Base-by-base conservation (phyloP, 2,888 invertebrate genomes). In the Rhodophaea formosa region DNA sequence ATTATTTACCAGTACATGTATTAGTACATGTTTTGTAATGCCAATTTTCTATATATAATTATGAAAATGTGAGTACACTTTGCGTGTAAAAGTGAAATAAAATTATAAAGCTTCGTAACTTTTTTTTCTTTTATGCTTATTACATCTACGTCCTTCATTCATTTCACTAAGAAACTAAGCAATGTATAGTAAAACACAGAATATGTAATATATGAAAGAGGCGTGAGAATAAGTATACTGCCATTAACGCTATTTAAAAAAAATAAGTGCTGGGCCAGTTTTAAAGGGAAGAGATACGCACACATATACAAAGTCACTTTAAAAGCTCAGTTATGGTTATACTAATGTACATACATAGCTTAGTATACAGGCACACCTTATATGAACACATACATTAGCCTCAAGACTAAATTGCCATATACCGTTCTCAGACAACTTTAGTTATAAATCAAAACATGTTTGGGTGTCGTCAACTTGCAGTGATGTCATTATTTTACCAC, bases 61-160 rank as follows among this genome's bases (percentile, higher is more conserved):
- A 71, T 71, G 71, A 78, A 55, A 78, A 73, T 74, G 73, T 74
- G 72, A 76, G 71, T 79, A 78, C 78, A 79, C 72, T 74, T 67
- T 76, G 78, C 78, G 77, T 76, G 80, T 79, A 80, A 68, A 78
- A 82, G 76, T 79, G 75, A 77, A 84, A 79, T 77, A 80, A 80
- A 82, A 68, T 70, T 71, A 60, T 68, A 65, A 63, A 56, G 62
- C 72, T 67, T 63, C 35, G 15, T 17, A 30, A 51, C 64, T 74
- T 71, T 73, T 53, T 69, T 71, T 71, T 56, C 55, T 62, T 56
- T 62, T 51, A 12, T 10, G 12, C 35, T 3, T 39, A 39, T 39
- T n/a, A 12, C 5, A 23, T 12, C 39, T 39, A n/a, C 3, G n/a
- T n/a, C 10, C 32, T 32, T 8, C 7, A 32, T 32, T 7, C 1